Percentiles rank a stretch among this genome's conserved stretches.
These are phyloP conservation scores for Tyto alba DNA, from an alignment of 2,113 vertebrate genomes.

Conservation along the genomic window DNA sequence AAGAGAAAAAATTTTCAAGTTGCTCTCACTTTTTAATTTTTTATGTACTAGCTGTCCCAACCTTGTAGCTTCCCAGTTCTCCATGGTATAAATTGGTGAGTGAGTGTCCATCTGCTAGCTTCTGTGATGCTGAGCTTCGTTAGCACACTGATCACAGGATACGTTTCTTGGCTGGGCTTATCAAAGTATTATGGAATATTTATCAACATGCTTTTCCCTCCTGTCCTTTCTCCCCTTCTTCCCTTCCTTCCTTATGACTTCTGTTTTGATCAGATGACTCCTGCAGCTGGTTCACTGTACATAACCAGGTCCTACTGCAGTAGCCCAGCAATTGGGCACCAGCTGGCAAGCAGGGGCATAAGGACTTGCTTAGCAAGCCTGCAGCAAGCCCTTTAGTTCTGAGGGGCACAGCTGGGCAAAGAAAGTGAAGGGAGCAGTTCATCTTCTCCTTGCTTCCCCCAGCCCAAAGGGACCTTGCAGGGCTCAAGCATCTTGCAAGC, in stretches of 20 bases:
- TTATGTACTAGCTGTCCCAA: not conserved
- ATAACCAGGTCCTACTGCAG: not conserved
- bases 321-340: not conserved
- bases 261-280: not conserved
- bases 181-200: conserved; percentile 37
- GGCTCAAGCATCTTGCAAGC: not conserved
- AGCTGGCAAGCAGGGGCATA: not conserved
- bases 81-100: not conserved
- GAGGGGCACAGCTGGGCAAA: not conserved
- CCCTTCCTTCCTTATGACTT: not conserved
- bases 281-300: not conserved
- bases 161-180: conserved; percentile 22
- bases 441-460: not conserved
- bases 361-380: not conserved
- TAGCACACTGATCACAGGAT: conserved; percentile 1
- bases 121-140: not conserved
- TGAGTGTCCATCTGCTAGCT: not conserved
- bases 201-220: not conserved
- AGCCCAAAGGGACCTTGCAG: not conserved
- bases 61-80: not conserved
- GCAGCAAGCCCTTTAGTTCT: not conserved
- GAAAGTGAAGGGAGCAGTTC: not conserved
- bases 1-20: not conserved
- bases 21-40: not conserved
- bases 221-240: not conserved